Percentiles rank a stretch among this genome's conserved stretches.
phyloP scores from a whole-genome alignment of 2,888 invertebrate species.

The Hypercompe scribonia region DNA sequence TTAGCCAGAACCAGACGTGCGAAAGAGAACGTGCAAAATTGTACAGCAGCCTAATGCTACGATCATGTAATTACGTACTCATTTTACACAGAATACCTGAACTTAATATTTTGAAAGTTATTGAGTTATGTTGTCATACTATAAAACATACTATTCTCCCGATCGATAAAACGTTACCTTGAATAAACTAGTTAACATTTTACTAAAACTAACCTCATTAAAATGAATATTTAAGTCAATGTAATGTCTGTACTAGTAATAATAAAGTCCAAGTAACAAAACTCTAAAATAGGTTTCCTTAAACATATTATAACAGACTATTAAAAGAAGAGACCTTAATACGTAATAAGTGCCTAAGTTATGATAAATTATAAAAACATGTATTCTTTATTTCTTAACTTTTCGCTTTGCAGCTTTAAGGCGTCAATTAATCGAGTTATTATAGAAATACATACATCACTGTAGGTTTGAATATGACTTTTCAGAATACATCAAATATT shows the following conservation, averaged over 20 bases:
- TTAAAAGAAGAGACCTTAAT: neutral
- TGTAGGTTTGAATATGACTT: too few species aligned
- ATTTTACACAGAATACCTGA: too few species aligned
- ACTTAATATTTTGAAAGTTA: neutral
- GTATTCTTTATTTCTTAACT: neutral
- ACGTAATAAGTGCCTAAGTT: neutral
- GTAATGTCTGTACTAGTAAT: neutral
- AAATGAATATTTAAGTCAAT: neutral
- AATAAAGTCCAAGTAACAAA: neutral
- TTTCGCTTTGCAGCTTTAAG: neutral
- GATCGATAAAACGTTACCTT: slow-evolving; percentile 17
- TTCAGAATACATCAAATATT: too few species aligned
- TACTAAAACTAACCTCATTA: neutral
- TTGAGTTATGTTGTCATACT: neutral
- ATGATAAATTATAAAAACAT: neutral
- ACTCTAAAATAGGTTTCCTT: neutral
- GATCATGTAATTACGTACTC: too few species aligned
- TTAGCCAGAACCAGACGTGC: too few species aligned
- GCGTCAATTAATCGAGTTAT: too few species aligned
- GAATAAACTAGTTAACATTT: slow-evolving; percentile 2
- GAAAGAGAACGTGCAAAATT: too few species aligned
- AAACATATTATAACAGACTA: neutral
- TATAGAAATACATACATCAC: too few species aligned
- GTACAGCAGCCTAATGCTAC: too few species aligned
- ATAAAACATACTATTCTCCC: neutral